Evolutionary conservation across 2,113 vertebrate species (phyloP), one percentile per base, ranked within the genome.

Genomic region (Callospermophilus lateralis): DNA sequence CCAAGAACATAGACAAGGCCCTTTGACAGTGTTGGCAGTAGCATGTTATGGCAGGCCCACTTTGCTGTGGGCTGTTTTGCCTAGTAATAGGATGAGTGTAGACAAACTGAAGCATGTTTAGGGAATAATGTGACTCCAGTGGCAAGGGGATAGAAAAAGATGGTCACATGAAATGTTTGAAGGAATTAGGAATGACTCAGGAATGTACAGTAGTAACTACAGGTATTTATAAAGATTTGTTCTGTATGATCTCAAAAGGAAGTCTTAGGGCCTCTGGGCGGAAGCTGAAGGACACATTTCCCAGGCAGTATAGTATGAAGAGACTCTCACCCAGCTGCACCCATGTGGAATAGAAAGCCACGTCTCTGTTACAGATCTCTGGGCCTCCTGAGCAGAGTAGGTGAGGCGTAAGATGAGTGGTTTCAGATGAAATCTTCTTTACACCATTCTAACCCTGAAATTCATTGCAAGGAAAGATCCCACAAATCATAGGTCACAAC

Each of bases 371-470:
- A 19, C 55, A 65, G 76, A 42, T 37, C 39, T 65, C 79, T 58
- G 55, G 76, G 12, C 74, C 58, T 37, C 39, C 48, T 58, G 34
- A 55, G 73, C 22, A 61, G 39, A 84, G 72, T 17, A 13, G 30
- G 10, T 48, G 58, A 63, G 39, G 37, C 37, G 9, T 12, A 28
- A 58, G 45, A 73, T 24, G 28, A 79, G 45, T 68, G 32, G n/a
- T 77, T 96, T 96, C 84, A 85, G 48, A 63, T 76, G 12, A 77
- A 34, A 8, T 74, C 13, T 67, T 89, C 79, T 53, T 74, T 48
- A 48, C n/a, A 89, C n/a, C 83, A 63, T 79, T 86, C 63, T 96
- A 72, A 77, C 37, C 39, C 65, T 76, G n/a, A 85, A 51, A 48
- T 51, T 79, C 48, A 86, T 86, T 70, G 24, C 32, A 65, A n/a